Evolutionary conservation across 2,113 vertebrate species (phyloP), one percentile per base, ranked within the genome.

Genomic region (Mesoclemmys tuberculata): DNA sequence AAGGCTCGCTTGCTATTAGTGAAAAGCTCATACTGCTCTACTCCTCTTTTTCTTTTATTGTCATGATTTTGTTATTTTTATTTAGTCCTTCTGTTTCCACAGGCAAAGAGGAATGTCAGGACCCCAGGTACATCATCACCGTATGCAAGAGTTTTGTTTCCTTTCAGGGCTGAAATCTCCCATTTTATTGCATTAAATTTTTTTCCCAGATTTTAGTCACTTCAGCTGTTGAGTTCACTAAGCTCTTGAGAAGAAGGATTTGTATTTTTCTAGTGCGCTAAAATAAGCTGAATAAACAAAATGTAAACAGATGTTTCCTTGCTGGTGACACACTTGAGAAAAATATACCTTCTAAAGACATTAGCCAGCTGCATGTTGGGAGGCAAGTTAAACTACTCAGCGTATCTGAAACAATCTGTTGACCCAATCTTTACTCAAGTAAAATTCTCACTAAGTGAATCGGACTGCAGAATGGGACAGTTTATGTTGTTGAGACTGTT

Each of bases 221-320:
- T 94, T 88, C 93, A 93, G 90, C 93, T 94, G 95, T 52, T 83
- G 94, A 82, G 82, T 85, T 95, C 26, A 2, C 27, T 38, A 56
- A 93, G 46, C 95, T 87, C 84, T 52, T 48, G 93, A 97, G 95
- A 96, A 91, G 80, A 56, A 86, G 90, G 82, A 38, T 94, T 95
- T 93, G 91, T 92, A 2, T 95, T 97, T 92, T 96, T 38, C 38
- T 90, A 56, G 85, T 95, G 71, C 85, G 89, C 81, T 88, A 74
- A 93, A 96, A 94, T 86, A 90, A 93, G 90, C 91, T 71, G 96
- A 94, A 93, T 93, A 97, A 97, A 97, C 94, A 94, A 54, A 92
- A 94, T 77, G 58, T 91, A 80, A 92, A 93, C 94, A 98, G 98
- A 96, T 98, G 96, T 96, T 96, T 97, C 95, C 97, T 91, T 0